Evolutionary conservation across 2,113 vertebrate genomes (phyloP).

Genomic region (Lophius piscatorius): DNA sequence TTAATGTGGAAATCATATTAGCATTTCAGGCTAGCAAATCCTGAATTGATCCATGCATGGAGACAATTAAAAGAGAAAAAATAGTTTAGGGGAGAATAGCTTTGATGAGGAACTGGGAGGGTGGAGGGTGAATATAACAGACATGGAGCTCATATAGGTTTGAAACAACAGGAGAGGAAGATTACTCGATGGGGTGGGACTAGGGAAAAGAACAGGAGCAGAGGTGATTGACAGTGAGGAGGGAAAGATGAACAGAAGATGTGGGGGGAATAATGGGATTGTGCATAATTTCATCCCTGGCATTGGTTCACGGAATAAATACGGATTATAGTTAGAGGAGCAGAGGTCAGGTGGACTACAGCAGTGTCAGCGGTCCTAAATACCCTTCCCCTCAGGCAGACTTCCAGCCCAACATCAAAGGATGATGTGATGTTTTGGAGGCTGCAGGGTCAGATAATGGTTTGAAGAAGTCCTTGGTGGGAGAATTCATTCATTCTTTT

Average conservation of each 20-base stretch:
- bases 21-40: constrained; percentile 44
- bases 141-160: background rate
- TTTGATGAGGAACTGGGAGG: constrained; percentile 1
- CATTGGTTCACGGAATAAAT: constrained; percentile 46
- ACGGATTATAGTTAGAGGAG: constrained; percentile 27
- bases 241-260: constrained; percentile 25
- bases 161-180: constrained; percentile 7
- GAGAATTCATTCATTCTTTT: too few species aligned
- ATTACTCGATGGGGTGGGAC: constrained; percentile 11
- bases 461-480: constrained; percentile 14
- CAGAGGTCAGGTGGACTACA: constrained; percentile 68
- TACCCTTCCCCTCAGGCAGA: constrained; percentile 31
- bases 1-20: constrained; percentile 72
- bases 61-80: constrained; percentile 57
- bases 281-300: constrained; percentile 32
- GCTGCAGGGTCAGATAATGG: background rate
- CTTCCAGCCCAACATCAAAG: constrained; percentile 26
- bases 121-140: constrained; percentile 4
- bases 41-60: constrained; percentile 63
- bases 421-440: constrained; percentile 23
- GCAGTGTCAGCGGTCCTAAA: constrained; percentile 33
- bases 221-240: constrained; percentile 8
- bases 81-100: background rate
- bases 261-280: background rate
- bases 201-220: constrained; percentile 13